A percentile compares a stretch with the other conserved stretches of the same genome.
Conservation (phyloP, 2,888 invertebrate genomes). For the Himalopsyche tibetana region DNA sequence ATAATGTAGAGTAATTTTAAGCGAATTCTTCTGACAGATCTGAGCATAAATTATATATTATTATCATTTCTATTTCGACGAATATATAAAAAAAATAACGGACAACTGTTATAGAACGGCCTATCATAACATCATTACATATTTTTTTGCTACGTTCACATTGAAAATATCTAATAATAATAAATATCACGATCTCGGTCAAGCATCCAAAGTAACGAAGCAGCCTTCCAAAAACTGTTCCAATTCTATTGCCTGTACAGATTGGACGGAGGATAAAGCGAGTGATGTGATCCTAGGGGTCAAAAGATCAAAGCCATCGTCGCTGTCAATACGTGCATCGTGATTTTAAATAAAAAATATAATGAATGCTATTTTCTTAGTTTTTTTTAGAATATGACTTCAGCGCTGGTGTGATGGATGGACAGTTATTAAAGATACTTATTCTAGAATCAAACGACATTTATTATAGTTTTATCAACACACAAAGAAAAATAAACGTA, state of each 20-base stretch:
- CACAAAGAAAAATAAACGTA: too few species aligned
- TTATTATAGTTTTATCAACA: too few species aligned
- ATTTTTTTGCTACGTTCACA: constrained; percentile 23
- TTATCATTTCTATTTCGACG: too few species aligned
- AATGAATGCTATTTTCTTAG: background rate
- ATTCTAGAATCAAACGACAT: too few species aligned
- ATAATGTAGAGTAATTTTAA: too few species aligned
- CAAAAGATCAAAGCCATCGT: constrained; percentile 14
- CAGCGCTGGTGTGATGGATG: too few species aligned
- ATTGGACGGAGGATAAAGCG: constrained; percentile 37
- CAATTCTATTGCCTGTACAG: constrained; percentile 26
- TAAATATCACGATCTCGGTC: constrained; percentile 38
- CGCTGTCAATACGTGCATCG: constrained; percentile 31
- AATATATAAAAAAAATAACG: background rate
- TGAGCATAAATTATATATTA: too few species aligned
- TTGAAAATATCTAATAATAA: constrained; percentile 17
- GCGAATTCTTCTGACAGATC: too few species aligned
- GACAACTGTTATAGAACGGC: background rate
- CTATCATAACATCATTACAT: constrained; percentile 16
- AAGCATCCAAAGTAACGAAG: constrained; percentile 34
- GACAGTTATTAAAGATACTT: too few species aligned
- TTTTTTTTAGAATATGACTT: too few species aligned
- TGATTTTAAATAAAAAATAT: constrained; percentile 27
- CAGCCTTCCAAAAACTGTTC: background rate
- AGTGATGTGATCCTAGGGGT: constrained; percentile 38